Evolutionary conservation across 1,140 invertebrate genomes (phyloP), one percentile per base, ranked within the genome.

Genomic region (Cotesia glomerata): DNA sequence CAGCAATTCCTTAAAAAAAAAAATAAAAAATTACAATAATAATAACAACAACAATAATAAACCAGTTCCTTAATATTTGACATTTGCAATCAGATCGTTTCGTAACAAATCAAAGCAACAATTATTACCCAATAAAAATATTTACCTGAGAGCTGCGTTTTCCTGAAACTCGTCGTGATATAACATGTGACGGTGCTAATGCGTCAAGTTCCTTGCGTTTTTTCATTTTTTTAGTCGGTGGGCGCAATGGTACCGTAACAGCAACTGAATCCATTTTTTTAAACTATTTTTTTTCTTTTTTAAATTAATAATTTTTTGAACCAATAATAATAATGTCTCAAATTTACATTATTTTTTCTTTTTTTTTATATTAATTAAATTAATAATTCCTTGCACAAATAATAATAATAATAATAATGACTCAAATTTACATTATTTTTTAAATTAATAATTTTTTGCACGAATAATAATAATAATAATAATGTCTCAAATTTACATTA

Each of bases 121-220:
- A n/a, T 54, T 54, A 14, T 54, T n/a, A 61, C 83, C 11, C 26
- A 36, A 14, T 56, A 73, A 5, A 9, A 36, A 36, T 35, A 75
- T 56, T 69, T 82, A 86, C 84, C 83, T 86, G 84, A 4, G 86
- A 85, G 35, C 86, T 86, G 35, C 85, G 81, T 75, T 87, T 87
- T 3, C 85, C 84, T 49, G 84, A 86, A 68, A 78, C 81, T 5
- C 85, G 77, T 5, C 84, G 78, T 0, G 84, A 83, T 5, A 87
- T 74, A 0, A 82, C 82, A 62, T 84, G 81, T 2, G 83, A 81
- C 2, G 81, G 83, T 51, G 87, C 88, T 5, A 89, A 76, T 8
- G 89, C 88, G 67, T 89, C 88, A n/a, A 89, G 81, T 75, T 89
- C 88, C 68, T 89, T 88, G 2, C 89, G 85, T 72, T 89, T 89